Evolutionary conservation across 2,888 invertebrate genomes (phyloP).

Genomic region (Graphium colonna): DNA sequence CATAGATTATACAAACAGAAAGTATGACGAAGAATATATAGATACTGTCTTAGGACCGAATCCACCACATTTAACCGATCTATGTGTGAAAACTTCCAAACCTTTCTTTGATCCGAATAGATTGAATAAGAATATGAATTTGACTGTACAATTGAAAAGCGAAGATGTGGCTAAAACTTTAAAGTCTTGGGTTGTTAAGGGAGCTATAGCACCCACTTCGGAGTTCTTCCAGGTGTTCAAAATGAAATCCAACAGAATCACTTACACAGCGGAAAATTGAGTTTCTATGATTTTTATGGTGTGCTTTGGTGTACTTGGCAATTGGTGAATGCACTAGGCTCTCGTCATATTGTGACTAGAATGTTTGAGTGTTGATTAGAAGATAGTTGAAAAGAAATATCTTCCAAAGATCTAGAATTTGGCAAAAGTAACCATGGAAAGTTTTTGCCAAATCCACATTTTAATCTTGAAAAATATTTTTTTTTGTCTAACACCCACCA

Average conservation of each 20-base stretch:
- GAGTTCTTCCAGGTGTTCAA: constrained; percentile 51
- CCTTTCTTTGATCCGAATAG: constrained; percentile 43
- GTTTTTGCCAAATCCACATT: too few species aligned
- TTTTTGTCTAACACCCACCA: too few species aligned
- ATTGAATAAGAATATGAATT: constrained; percentile 47
- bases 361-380: too few species aligned
- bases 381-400: too few species aligned
- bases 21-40: constrained; percentile 48
- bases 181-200: constrained; percentile 45
- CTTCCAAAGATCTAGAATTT: too few species aligned
- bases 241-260: constrained; percentile 55
- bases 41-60: constrained; percentile 51
- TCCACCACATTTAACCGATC: constrained; percentile 51
- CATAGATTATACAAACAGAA: constrained; percentile 56
- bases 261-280: too few species aligned
- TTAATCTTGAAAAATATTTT: too few species aligned
- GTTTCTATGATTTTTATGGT: too few species aligned
- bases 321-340: too few species aligned
- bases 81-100: constrained; percentile 41
- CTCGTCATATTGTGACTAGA: too few species aligned
- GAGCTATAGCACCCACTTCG: constrained; percentile 49
- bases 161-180: constrained; percentile 49
- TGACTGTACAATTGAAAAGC: constrained; percentile 44
- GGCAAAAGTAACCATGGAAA: too few species aligned
- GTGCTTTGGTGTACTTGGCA: too few species aligned